phyloP scores from a whole-genome alignment of 2,797 vertebrate genomes.

The Pogonophryne albipinna region DNA sequence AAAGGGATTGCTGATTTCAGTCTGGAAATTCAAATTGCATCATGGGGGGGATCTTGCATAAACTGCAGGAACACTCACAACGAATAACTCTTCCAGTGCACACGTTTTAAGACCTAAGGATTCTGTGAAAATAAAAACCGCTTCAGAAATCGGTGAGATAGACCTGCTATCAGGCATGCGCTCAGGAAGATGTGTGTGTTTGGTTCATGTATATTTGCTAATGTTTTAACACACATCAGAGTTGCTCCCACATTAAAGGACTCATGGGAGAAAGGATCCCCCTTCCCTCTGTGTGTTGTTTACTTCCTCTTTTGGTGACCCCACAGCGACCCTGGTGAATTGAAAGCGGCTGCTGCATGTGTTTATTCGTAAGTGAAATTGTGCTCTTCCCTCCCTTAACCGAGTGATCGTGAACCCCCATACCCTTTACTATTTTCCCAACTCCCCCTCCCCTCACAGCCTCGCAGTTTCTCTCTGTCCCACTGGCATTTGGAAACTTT shows the following conservation, averaged over 20 bases:
- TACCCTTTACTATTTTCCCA: slow-evolving; percentile 46
- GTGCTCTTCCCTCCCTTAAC: slow-evolving; percentile 15
- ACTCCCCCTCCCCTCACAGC: slow-evolving; percentile 45
- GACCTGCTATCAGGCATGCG: slow-evolving; percentile 12
- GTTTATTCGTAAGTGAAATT: slow-evolving; percentile 23
- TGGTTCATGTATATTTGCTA: slow-evolving; percentile 15
- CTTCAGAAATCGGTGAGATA: background rate
- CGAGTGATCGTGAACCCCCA: slow-evolving; percentile 13
- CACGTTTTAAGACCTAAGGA: background rate
- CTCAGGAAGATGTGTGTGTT: slow-evolving; percentile 5
- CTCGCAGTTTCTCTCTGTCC: slow-evolving; percentile 42
- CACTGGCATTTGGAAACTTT: slow-evolving; percentile 74
- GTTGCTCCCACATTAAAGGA: slow-evolving; percentile 48
- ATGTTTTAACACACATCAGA: slow-evolving; percentile 34
- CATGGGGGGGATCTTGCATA: too few relatives aligned
- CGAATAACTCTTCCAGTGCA: background rate
- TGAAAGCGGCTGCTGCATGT: slow-evolving; percentile 43
- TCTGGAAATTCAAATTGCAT: too few relatives aligned
- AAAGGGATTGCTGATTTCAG: too few relatives aligned
- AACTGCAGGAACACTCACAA: background rate
- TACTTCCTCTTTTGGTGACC: slow-evolving; percentile 55
- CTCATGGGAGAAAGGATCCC: slow-evolving; percentile 24
- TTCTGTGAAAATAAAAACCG: background rate
- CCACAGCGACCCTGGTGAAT: slow-evolving; percentile 33
- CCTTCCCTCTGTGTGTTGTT: slow-evolving; percentile 45